These are phyloP conservation scores for Plagiodera versicolora DNA, from an alignment of 2,888 invertebrate genomes.

Conservation along the genomic window DNA sequence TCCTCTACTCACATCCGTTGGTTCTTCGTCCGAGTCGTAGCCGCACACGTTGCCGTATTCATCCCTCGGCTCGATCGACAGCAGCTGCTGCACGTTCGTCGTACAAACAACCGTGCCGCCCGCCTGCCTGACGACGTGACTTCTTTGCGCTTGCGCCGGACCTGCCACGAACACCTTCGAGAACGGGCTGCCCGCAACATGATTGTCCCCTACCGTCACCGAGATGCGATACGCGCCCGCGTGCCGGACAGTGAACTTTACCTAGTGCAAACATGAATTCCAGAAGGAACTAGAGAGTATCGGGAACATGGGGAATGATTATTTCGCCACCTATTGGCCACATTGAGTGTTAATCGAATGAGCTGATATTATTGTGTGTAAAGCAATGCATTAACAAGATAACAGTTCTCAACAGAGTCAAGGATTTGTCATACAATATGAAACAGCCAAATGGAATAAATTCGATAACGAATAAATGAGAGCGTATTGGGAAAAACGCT, in stretches of 20 bases:
- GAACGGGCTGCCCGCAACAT: conserved; percentile 86
- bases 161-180: conserved; percentile 82
- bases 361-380: no score
- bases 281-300: no score
- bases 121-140: conserved; percentile 80
- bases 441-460: no score
- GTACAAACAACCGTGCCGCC: conserved; percentile 84
- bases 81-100: conserved; percentile 71
- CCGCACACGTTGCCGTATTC: conserved; percentile 84
- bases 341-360: no score
- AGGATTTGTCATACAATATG: no score
- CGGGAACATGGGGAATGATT: no score
- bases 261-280: conserved; percentile 48
- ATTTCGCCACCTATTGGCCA: no score
- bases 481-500: no score
- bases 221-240: conserved; percentile 88
- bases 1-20: conserved; percentile 51
- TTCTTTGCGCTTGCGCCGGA: conserved; percentile 79
- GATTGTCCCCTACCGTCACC: conserved; percentile 78
- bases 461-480: no score
- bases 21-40: conserved; percentile 63
- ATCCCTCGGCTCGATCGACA: conserved; percentile 90
- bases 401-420: no score
- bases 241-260: conserved; percentile 89
- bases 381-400: no score